These are phyloP conservation scores for Nomada ruficornis DNA, from an alignment of 2,888 invertebrate species.

Conservation along the genomic window DNA sequence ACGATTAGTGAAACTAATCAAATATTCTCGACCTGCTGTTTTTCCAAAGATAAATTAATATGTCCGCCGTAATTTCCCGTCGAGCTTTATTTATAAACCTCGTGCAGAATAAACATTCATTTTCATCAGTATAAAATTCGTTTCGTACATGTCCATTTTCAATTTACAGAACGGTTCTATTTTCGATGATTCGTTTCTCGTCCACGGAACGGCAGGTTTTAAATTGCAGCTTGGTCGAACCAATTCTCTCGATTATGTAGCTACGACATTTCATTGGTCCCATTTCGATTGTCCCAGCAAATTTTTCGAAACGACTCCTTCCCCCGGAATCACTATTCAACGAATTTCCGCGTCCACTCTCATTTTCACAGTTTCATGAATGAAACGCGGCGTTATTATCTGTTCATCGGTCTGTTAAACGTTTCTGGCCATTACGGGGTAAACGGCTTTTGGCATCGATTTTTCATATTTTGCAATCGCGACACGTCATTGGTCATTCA, in stretches of 20 bases:
- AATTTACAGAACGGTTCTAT: neutral
- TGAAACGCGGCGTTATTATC: constrained; percentile 52
- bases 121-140: neutral
- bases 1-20: too few relatives aligned
- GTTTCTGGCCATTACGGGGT: constrained; percentile 18
- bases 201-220: neutral
- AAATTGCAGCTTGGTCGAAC: neutral
- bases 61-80: too few relatives aligned
- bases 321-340: constrained; percentile 21
- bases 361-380: constrained; percentile 45
- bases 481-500: constrained; percentile 24
- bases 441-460: constrained; percentile 35
- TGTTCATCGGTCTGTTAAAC: constrained; percentile 66
- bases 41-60: too few relatives aligned
- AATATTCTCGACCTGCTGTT: too few relatives aligned
- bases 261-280: constrained; percentile 2
- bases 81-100: neutral
- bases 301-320: constrained; percentile 18
- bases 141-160: neutral
- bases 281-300: neutral
- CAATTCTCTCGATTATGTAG: constrained; percentile 16
- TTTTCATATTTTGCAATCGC: constrained; percentile 49
- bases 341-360: constrained; percentile 47
- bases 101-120: neutral
- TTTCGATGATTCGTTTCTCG: neutral